Evolutionary conservation across 2,888 invertebrate genomes (phyloP).

Genomic region (Sarcophaga caerulescens): DNA sequence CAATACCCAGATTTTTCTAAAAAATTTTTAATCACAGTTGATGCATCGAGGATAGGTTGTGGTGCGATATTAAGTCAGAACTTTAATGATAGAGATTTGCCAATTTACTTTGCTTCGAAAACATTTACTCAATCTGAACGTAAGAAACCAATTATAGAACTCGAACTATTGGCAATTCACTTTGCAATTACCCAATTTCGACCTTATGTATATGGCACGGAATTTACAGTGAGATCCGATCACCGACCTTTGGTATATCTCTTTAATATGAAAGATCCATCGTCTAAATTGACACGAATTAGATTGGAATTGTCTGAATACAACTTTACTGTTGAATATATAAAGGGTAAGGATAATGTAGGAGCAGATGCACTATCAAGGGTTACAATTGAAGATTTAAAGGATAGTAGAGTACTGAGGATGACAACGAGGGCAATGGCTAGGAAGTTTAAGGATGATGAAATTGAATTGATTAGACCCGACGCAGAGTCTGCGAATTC

Average conservation of each 20-base stretch:
- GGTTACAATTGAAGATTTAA: conserved; percentile 37
- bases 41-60: conserved; percentile 33
- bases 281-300: conserved; percentile 18
- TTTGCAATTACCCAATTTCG: conserved; percentile 69
- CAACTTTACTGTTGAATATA: background rate
- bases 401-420: background rate
- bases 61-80: conserved; percentile 19
- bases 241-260: conserved; percentile 71
- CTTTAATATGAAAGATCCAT: conserved; percentile 54
- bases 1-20: background rate
- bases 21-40: conserved; percentile 11
- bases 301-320: conserved; percentile 19
- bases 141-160: conserved; percentile 10
- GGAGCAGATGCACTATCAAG: conserved; percentile 16
- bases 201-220: conserved; percentile 64
- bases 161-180: conserved; percentile 63
- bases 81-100: conserved; percentile 1
- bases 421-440: conserved; percentile 7
- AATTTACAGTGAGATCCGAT: conserved; percentile 68
- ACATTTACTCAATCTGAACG: conserved; percentile 10
- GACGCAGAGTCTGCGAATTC: too few relatives aligned
- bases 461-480: background rate
- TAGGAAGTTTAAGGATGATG: background rate
- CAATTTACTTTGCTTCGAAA: background rate
- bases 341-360: too few relatives aligned